Percentiles rank a stretch among this genome's conserved stretches.
phyloP scores from a whole-genome alignment of 2,113 vertebrate species.

The Guaruba guarouba region DNA sequence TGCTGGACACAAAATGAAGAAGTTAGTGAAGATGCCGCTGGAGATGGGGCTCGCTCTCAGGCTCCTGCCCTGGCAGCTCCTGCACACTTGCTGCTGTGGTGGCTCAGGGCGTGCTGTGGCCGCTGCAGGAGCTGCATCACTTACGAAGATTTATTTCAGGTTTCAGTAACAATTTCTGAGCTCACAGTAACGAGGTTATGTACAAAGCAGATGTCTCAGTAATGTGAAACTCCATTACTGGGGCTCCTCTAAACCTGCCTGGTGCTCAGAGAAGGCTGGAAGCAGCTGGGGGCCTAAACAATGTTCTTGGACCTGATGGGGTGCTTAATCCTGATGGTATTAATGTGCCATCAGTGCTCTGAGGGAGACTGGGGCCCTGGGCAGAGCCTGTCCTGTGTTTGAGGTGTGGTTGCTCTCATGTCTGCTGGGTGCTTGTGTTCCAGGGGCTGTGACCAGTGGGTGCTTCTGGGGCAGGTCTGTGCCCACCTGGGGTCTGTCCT shows the following conservation, averaged over 20 bases:
- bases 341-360: neutral
- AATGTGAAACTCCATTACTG: neutral
- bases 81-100: conserved; percentile 26
- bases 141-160: conserved; percentile 43
- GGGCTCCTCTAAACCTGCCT: neutral
- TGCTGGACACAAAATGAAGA: conserved; percentile 52
- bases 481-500: neutral
- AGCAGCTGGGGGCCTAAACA: neutral
- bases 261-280: neutral
- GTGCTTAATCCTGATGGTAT: neutral
- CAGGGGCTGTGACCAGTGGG: neutral
- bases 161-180: conserved; percentile 40
- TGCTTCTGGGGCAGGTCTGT: neutral
- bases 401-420: neutral
- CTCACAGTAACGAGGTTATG: neutral
- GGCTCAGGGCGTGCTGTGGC: neutral
- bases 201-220: neutral
- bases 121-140: neutral
- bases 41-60: conserved; percentile 15
- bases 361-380: neutral
- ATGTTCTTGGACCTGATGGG: neutral
- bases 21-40: conserved; percentile 43
- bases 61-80: conserved; percentile 47
- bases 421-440: neutral
- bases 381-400: neutral